Base-by-base conservation (phyloP, 2,797 vertebrate species). In the Chiroxiphia lanceolata region DNA sequence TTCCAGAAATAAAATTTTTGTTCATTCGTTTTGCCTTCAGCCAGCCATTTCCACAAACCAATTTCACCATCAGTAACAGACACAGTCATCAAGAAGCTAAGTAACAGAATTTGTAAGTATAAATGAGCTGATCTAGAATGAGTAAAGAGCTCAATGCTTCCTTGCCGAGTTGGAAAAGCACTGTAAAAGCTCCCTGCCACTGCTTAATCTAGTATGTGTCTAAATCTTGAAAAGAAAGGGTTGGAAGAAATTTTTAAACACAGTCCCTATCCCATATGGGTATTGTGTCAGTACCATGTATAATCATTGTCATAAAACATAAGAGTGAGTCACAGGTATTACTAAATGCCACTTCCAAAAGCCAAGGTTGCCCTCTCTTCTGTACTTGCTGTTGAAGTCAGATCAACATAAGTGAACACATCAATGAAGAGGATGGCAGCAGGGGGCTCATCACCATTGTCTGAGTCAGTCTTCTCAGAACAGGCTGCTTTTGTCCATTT, bases 401-500 rank as follows among this genome's bases (percentile, higher is more conserved):
- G 15, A 25, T 34, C 40, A 80, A 15, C 4, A 12, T 2, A 27
- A 25, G 13, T 29, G 13, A 79, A 11, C 23, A 44, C 38, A 61
- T 11, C 29, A 27, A 31, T 14, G 23, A 36, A 7, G n/a, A 69
- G 7, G 9, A 22, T 27, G 51, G 34, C 38, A 65, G 25, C 70
- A 38, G 2, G 0, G 42, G 17, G 7, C 17, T 83, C 21, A 10
- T 9, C 13, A 9, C 13, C 19, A 2, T 0, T 25, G 11, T 11
- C 27, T 53, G 34, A 38, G n/a, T 26, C 33, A n/a, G 3, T 38
- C 38, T 71, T 19, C 54, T 61, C 2, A 0, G 23, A 72, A 10
- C 27, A 26, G 23, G 23, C 11, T 74, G 13, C 29, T 63, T 67
- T 48, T 29, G 21, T 18, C 48, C 1, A 0, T 83, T 72, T 60